Conservation (phyloP, 2,797 vertebrate species). For the Paedocypris micromegethes region DNA sequence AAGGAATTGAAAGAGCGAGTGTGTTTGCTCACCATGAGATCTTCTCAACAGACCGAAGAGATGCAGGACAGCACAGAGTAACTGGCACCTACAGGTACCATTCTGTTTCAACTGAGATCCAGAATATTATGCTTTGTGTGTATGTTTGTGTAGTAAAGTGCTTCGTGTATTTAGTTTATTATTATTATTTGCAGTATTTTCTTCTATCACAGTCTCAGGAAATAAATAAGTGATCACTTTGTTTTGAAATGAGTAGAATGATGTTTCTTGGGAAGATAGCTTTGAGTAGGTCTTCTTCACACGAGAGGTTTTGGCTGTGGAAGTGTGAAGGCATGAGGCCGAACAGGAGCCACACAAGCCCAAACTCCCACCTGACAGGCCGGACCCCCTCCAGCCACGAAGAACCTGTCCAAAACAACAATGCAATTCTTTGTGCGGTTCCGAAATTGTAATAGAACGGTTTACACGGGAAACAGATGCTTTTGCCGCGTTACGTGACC, state of each 20-base stretch:
- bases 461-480: too few species aligned
- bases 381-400: conserved; percentile 29
- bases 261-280: too few species aligned
- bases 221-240: too few species aligned
- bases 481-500: too few species aligned
- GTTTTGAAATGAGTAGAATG: too few species aligned
- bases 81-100: conserved; percentile 36
- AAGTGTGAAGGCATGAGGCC: conserved; percentile 23
- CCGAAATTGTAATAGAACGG: too few species aligned
- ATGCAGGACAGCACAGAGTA: conserved; percentile 27
- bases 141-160: too few species aligned
- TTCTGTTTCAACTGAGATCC: conserved; percentile 8
- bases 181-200: too few species aligned
- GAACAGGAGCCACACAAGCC: conserved; percentile 32
- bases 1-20: conserved; percentile 11
- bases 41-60: conserved; percentile 3
- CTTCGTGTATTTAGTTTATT: too few species aligned
- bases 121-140: too few species aligned
- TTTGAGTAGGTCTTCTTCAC: not conserved
- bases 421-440: too few species aligned
- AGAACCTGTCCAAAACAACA: conserved; percentile 34
- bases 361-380: conserved; percentile 40
- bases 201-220: too few species aligned
- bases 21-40: conserved; percentile 24
- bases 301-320: conserved; percentile 25